Evolutionary conservation across 2,797 vertebrate species (phyloP), one percentile per base, ranked within the genome.

Genomic region (Trachurus trachurus): DNA sequence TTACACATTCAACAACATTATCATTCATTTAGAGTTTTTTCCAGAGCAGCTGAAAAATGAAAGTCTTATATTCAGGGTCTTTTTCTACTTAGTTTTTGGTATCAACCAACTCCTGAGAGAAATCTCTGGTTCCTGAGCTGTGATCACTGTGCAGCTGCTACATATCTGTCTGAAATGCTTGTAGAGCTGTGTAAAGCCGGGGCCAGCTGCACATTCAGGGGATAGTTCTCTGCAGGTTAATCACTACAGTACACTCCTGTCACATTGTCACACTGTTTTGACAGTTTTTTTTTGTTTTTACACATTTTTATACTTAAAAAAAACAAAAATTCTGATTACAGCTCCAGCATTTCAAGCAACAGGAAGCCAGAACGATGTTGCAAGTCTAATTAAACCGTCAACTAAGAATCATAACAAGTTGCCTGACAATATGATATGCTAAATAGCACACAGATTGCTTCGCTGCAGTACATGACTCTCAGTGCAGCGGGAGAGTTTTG

Each of bases 401-500:
- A 21, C 19, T 71, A 16, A 74, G 67, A 8, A 15, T 69, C 40
- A 44, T 4, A 15, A 37, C 5, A 61, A 42, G 58, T 59, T 61
- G 10, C n/a, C n/a, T 19, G 19, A 57, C 49, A 10, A 62, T 16
- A 39, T 74, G n/a, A 56, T 50, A n/a, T 63, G 50, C 37, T 60
- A 69, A 75, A 61, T 53, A 70, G 56, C 57, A 8, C 10, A 56
- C 16, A 6, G 9, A 40, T 21, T 53, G 34, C 44, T 82, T 57
- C 50, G 19, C 47, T 21, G 0, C 12, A 50, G 50, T 66, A 63
- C 19, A 12, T 9, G 11, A 65, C 53, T 81, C 69, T 39, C 1
- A 15, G 37, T 54, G 53, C 53, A 44, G 12, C 45, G 39, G 47
- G 56, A 47, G 11, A 16, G 8, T 69, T 71, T 71, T 31, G 29